Evolutionary conservation across 2,113 vertebrate genomes (phyloP).

Genomic region (Hypocryptadius cinnamomeus): DNA sequence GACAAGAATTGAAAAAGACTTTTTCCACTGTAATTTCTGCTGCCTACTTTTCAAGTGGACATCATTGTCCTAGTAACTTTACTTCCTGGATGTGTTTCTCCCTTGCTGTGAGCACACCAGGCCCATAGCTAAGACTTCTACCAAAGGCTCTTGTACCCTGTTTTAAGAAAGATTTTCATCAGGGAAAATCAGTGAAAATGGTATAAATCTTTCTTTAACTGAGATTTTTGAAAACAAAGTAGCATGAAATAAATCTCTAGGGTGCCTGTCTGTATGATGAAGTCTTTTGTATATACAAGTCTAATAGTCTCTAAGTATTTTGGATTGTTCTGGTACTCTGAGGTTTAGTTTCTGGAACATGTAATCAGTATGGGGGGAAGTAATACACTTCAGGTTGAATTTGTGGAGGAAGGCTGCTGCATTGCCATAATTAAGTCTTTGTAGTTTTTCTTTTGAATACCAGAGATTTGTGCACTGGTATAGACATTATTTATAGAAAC

Average conservation of each 20-base stretch:
- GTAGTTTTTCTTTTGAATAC: constrained; percentile 2
- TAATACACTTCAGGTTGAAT: background rate
- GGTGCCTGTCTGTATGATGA: background rate
- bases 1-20: background rate
- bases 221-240: background rate
- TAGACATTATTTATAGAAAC: constrained; percentile 33
- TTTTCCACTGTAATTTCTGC: background rate
- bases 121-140: background rate
- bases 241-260: background rate
- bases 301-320: background rate
- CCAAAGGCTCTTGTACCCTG: background rate
- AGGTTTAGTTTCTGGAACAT: background rate
- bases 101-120: background rate
- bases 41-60: background rate
- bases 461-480: background rate
- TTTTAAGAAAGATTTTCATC: background rate
- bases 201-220: background rate
- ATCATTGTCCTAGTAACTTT: background rate
- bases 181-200: background rate
- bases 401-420: background rate
- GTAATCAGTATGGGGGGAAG: background rate
- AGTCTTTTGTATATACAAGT: background rate
- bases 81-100: background rate
- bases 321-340: background rate
- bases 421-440: background rate